A percentile compares a stretch with the other conserved stretches of the same genome.
phyloP scores from a whole-genome alignment of 2,888 invertebrate genomes.

The Tipula confusa region DNA sequence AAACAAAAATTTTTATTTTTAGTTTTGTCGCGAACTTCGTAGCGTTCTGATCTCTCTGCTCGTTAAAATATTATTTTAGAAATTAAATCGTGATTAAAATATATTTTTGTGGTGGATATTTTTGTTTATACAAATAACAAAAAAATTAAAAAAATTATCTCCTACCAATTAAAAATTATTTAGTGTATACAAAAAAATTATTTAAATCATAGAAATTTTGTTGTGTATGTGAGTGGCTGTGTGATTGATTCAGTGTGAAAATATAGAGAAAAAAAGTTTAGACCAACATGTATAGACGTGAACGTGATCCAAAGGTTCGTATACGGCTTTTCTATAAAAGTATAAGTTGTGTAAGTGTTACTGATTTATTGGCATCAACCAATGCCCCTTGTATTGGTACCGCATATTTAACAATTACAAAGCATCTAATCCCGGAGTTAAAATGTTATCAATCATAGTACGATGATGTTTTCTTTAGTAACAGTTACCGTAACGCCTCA shows the following conservation, averaged over 20 bases:
- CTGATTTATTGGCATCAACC: too few species aligned
- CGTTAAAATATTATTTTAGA: not conserved
- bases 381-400: too few species aligned
- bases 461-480: too few species aligned
- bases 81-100: not conserved
- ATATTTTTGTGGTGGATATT: not conserved
- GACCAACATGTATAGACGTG: not conserved
- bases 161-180: not conserved
- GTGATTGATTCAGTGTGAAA: too few species aligned
- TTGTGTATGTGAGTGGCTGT: not conserved
- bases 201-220: not conserved
- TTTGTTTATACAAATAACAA: not conserved
- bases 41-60: not conserved
- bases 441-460: too few species aligned
- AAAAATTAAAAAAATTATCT: not conserved
- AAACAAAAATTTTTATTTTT: not conserved
- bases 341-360: too few species aligned
- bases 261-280: too few species aligned
- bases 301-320: not conserved
- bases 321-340: too few species aligned
- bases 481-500: too few species aligned
- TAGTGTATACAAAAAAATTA: not conserved
- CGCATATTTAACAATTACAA: too few species aligned
- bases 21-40: conserved; percentile 9
- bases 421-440: too few species aligned